Conservation (phyloP, 2,888 invertebrate species). For the Amiota communis region DNA sequence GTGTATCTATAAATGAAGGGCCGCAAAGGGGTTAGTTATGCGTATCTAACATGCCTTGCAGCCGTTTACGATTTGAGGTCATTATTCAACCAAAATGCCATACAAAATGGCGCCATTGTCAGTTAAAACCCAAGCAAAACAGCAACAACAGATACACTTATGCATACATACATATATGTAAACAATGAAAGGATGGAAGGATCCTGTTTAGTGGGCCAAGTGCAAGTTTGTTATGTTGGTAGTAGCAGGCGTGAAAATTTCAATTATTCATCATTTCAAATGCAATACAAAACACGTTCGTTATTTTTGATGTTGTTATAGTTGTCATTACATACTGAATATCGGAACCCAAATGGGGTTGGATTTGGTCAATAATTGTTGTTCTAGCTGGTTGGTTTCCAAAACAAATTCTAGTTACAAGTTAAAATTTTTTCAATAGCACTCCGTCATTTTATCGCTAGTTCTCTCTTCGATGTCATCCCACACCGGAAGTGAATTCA, state of each 20-base stretch:
- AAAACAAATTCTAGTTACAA: too few species aligned
- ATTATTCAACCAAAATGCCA: slow-evolving; percentile 59
- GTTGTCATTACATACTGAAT: neutral
- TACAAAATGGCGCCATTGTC: slow-evolving; percentile 51
- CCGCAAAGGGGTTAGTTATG: too few species aligned
- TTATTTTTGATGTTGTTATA: slow-evolving; percentile 31
- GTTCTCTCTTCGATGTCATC: neutral
- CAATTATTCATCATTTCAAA: slow-evolving; percentile 64
- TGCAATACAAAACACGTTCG: slow-evolving; percentile 47
- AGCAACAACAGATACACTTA: neutral
- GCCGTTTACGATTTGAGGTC: slow-evolving; percentile 65
- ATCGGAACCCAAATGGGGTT: neutral
- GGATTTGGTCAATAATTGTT: neutral
- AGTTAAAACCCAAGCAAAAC: neutral
- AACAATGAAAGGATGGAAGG: too few species aligned
- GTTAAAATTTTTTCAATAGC: neutral
- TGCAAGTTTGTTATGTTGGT: slow-evolving; percentile 25
- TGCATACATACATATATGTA: neutral
- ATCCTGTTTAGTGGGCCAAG: too few species aligned
- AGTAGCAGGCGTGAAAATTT: slow-evolving; percentile 57
- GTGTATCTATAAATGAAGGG: too few species aligned
- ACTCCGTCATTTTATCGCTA: neutral
- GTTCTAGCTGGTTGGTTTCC: neutral
- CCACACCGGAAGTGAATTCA: neutral
- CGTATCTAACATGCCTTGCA: slow-evolving; percentile 58